Conservation (phyloP, 1,140 invertebrate species). For the Brachionus rubens region DNA sequence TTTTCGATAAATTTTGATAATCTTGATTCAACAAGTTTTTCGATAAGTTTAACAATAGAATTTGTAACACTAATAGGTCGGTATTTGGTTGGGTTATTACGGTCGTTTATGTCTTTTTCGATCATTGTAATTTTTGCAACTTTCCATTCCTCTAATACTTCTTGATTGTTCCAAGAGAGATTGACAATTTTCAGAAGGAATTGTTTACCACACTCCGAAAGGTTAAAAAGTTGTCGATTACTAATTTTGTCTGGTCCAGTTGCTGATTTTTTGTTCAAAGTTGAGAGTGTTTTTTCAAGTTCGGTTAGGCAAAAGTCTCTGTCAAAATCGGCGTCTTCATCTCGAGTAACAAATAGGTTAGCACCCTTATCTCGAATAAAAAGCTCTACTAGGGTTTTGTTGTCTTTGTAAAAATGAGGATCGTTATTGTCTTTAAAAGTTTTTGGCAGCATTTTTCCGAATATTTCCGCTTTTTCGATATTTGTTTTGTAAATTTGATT, state of each 20-base stretch:
- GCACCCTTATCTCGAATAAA: not conserved
- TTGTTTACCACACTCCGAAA: not conserved
- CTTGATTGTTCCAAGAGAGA: not conserved
- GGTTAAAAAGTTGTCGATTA: not conserved
- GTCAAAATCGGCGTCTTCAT: not conserved
- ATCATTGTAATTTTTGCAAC: conserved; percentile 24
- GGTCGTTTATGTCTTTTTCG: not conserved
- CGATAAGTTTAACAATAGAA: too few relatives aligned
- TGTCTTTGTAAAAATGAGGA: not conserved
- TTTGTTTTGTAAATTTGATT: not conserved
- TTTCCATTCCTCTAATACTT: conserved; percentile 3
- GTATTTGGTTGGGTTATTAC: not conserved
- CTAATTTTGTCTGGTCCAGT: conserved; percentile 6
- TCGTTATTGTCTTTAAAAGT: not conserved
- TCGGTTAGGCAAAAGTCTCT: not conserved
- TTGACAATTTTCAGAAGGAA: not conserved
- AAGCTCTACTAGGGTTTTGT: not conserved
- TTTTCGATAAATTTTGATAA: too few relatives aligned
- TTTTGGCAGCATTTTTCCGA: not conserved
- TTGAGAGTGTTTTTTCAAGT: not conserved
- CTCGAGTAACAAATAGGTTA: not conserved
- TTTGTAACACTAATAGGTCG: conserved; percentile 1
- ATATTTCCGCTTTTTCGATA: not conserved
- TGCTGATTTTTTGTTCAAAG: not conserved
- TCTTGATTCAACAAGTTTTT: too few relatives aligned